These are phyloP conservation scores for Portunus trituberculatus DNA, from an alignment of 1,140 invertebrate species.

Conservation along the genomic window DNA sequence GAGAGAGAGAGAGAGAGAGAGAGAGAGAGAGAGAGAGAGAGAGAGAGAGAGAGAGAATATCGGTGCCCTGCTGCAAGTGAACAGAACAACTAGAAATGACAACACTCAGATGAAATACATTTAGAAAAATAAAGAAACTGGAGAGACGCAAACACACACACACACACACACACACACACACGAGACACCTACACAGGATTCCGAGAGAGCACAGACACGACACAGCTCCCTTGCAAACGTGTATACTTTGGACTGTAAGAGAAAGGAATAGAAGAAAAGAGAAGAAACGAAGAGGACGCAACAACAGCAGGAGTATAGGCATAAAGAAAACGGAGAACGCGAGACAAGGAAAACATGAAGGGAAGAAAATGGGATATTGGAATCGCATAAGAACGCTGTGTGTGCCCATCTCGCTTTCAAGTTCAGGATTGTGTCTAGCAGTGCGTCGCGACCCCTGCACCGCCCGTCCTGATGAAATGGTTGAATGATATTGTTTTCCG, in stretches of 20 bases:
- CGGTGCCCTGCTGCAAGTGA: too few species aligned
- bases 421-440: not conserved
- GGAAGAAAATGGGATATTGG: not conserved
- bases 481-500: not conserved
- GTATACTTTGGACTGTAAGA: too few species aligned
- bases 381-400: not conserved
- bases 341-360: not conserved
- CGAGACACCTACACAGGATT: not conserved
- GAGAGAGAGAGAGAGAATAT: conserved; percentile 15
- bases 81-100: not conserved
- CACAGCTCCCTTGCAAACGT: too few species aligned
- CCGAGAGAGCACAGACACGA: too few species aligned
- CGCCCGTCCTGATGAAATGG: not conserved
- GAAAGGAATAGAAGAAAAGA: not conserved
- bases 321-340: not conserved
- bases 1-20: conserved; percentile 7
- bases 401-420: not conserved
- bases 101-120: not conserved
- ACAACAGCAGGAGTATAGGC: not conserved
- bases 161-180: conserved; percentile 9
- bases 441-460: not conserved
- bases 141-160: not conserved
- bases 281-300: not conserved
- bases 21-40: conserved; percentile 54
- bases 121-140: not conserved